phyloP scores from a whole-genome alignment of 2,888 invertebrate genomes.

The Melolontha melolontha region DNA sequence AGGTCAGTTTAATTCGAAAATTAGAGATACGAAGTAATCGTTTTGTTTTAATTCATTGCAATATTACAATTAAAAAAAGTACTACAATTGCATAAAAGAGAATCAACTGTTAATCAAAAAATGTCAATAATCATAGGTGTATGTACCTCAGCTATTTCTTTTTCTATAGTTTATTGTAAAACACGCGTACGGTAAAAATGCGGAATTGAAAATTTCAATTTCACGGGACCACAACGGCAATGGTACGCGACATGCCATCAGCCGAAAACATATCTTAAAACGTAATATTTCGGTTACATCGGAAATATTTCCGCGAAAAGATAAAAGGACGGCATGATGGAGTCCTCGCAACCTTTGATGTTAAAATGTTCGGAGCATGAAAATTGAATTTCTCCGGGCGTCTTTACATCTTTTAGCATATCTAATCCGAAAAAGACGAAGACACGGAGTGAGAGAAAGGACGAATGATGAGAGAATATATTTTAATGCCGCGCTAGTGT shows the following conservation, averaged over 20 bases:
- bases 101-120: no score
- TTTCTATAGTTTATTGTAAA: no score
- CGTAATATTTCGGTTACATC: slow-evolving; percentile 44
- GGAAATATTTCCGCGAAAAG: slow-evolving; percentile 40
- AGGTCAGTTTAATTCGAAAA: no score
- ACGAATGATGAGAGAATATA: slow-evolving; percentile 18
- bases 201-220: no score
- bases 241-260: slow-evolving; percentile 35
- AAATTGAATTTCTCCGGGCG: slow-evolving; percentile 51
- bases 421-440: slow-evolving; percentile 40
- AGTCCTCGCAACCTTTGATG: slow-evolving; percentile 51
- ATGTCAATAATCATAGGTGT: no score
- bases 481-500: slow-evolving; percentile 7
- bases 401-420: slow-evolving; percentile 45
- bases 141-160: no score
- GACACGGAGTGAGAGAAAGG: background rate
- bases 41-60: no score
- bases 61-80: no score
- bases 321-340: slow-evolving; percentile 48
- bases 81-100: no score
- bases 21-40: no score
- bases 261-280: slow-evolving; percentile 40
- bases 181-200: no score
- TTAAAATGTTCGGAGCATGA: slow-evolving; percentile 50
- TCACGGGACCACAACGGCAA: no score